Evolutionary conservation across 2,888 invertebrate genomes (phyloP).

Genomic region (Meghimatium bilineatum): DNA sequence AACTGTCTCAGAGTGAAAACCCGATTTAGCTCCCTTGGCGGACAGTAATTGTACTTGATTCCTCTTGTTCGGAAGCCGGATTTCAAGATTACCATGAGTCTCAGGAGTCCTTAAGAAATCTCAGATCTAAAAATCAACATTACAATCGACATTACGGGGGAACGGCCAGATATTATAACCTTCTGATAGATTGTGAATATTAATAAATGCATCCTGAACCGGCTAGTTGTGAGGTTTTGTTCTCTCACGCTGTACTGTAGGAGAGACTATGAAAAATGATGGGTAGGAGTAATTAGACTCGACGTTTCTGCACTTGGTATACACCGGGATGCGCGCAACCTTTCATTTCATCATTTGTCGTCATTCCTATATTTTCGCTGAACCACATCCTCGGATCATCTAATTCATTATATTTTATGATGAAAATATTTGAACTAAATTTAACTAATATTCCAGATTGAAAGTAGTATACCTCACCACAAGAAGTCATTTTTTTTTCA

Average conservation of each 20-base stretch:
- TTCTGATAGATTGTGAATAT: slow-evolving; percentile 9
- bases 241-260: no score
- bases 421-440: no score
- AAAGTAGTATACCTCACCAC: no score
- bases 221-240: background rate
- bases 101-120: background rate
- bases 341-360: no score
- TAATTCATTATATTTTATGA: no score
- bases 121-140: slow-evolving; percentile 17
- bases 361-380: no score
- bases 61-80: slow-evolving; percentile 11
- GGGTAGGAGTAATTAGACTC: no score
- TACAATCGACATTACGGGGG: background rate
- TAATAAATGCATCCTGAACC: background rate
- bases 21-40: slow-evolving; percentile 44
- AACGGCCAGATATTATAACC: background rate
- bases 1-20: slow-evolving; percentile 32
- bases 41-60: slow-evolving; percentile 44
- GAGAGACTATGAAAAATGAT: no score
- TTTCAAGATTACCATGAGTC: slow-evolving; percentile 1
- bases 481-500: no score
- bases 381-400: no score
- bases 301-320: background rate
- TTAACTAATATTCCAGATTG: no score
- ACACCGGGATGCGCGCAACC: no score